These are phyloP conservation scores for Apocheima hispidaria DNA, from an alignment of 2,888 invertebrate species.

Conservation along the genomic window DNA sequence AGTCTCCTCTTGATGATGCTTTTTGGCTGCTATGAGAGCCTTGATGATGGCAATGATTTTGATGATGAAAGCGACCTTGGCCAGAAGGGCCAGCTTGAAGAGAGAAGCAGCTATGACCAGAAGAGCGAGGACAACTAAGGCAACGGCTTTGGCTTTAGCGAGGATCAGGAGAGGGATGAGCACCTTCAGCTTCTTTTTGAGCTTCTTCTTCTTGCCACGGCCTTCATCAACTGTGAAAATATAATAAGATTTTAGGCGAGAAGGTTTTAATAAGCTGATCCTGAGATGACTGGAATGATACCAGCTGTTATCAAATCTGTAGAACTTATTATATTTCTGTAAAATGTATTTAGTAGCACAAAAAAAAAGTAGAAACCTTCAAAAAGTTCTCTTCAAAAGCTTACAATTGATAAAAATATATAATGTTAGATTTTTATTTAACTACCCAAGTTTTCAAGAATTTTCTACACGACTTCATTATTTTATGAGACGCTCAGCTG, in stretches of 20 bases:
- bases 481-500: too few species aligned
- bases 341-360: too few species aligned
- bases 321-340: too few species aligned
- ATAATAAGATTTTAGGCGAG: not conserved
- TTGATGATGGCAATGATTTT: constrained; percentile 74
- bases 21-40: constrained; percentile 71
- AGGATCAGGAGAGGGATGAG: constrained; percentile 86
- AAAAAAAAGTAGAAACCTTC: too few species aligned
- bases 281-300: not conserved
- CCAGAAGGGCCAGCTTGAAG: constrained; percentile 90
- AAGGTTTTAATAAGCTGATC: not conserved
- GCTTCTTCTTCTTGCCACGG: constrained; percentile 91
- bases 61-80: constrained; percentile 90
- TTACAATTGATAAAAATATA: too few species aligned
- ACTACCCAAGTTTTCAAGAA: too few species aligned
- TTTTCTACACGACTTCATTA: too few species aligned
- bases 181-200: constrained; percentile 80
- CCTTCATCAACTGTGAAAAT: constrained; percentile 74
- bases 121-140: constrained; percentile 88
- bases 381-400: too few species aligned
- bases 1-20: constrained; percentile 65
- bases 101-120: constrained; percentile 89
- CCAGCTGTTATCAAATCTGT: not conserved
- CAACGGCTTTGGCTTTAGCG: constrained; percentile 89
- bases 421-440: too few species aligned